Evolutionary conservation across 2,888 invertebrate species (phyloP).

Genomic region (Phragmatobia fuliginosa): DNA sequence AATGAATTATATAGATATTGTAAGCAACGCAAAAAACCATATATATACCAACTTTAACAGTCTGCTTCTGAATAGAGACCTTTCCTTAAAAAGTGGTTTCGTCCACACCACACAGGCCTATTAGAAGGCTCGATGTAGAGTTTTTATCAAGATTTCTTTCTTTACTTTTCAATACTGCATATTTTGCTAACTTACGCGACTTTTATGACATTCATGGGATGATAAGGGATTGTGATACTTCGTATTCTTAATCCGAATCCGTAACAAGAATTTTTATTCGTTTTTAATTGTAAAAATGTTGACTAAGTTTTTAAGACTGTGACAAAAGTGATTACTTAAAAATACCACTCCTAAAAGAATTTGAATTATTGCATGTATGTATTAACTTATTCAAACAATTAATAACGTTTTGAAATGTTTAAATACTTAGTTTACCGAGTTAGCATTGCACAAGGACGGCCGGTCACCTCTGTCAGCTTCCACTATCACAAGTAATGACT

Average conservation of each 20-base stretch:
- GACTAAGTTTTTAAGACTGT: not conserved
- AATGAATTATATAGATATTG: not conserved
- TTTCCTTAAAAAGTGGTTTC: too few species aligned
- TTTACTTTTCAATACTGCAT: too few species aligned
- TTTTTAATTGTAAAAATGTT: not conserved
- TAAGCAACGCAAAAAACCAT: not conserved
- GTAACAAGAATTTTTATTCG: not conserved
- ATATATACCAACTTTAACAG: not conserved
- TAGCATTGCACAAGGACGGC: not conserved
- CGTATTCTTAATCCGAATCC: too few species aligned
- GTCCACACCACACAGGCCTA: too few species aligned
- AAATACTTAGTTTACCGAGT: not conserved
- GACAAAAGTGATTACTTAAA: not conserved
- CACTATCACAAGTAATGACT: conserved; percentile 31
- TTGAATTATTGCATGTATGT: not conserved
- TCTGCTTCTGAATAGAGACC: too few species aligned
- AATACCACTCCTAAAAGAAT: not conserved
- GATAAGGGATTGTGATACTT: too few species aligned
- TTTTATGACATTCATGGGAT: too few species aligned
- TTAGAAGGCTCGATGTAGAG: too few species aligned
- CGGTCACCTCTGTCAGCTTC: conserved; percentile 17
- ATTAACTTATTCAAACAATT: not conserved
- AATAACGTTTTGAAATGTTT: not conserved
- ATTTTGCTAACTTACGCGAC: too few species aligned
- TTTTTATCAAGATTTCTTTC: too few species aligned